Base-by-base conservation (phyloP, 37 sponge, comb jelly and placozoan genomes). In the Hexactinellida sp. region DNA sequence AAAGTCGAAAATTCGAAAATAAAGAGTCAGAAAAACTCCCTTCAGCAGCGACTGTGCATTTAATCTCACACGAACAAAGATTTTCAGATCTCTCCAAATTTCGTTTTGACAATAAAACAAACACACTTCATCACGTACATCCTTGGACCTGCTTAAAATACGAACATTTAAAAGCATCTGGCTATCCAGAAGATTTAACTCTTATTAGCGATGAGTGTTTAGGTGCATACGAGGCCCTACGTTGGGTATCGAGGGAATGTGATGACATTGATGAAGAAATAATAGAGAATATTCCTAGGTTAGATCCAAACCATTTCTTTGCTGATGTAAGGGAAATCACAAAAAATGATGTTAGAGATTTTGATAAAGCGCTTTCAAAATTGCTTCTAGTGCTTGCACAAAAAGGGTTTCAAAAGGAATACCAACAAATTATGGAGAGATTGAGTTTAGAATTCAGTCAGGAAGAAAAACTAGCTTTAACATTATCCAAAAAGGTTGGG, bases 51-150 rank as follows among this genome's bases (percentile, higher is more conserved):
- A 10, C 5, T 3, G 76, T 63, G 76, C 76, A 63, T 25, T n/a
- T 63, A 23, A 63, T 63, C 13, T 63, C 76, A n/a, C 76, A 63
- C 34, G 76, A 63, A 63, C 76, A 63, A n/a, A 63, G 76, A n/a
- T 63, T 63, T 63, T 63, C 76, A 63, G 76, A 63, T 63, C 76
- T 63, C 34, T 63, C 76, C 76, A 63, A 63, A 63, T 63, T 63
- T n/a, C 76, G 76, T 32, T 63, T 63, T 63, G 76, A 63, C 76
- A n/a, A 63, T n/a, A 10, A 63, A 63, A 63, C 76, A n/a, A 63
- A 63, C 76, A 25, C 76, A n/a, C 30, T 63, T 7, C 76, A 63
- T 63, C 76, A 63, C 13, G 76, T 63, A 3, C 76, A 63, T 23
- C 76, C 76, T 63, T 63, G 76, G 76, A 63, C 76, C 3, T 63